Percentiles rank a stretch among this genome's conserved stretches.
Evolutionary conservation across 1,140 invertebrate species (phyloP).

Genomic region (Drosophila truncata): DNA sequence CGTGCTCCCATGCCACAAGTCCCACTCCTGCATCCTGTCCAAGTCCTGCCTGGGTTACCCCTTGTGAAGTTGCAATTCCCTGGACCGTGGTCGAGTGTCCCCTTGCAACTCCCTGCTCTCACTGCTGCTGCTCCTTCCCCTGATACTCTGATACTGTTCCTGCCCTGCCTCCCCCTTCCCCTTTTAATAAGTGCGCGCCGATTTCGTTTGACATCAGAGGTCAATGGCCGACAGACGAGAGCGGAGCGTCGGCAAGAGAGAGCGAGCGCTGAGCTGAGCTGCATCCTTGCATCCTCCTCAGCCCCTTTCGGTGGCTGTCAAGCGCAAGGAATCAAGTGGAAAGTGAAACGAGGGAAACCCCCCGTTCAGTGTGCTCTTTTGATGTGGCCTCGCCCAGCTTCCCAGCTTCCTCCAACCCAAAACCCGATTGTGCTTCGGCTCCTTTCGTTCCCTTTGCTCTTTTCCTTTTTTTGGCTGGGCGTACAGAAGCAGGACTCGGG

Average conservation of each 20-base stretch:
- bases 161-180: constrained; percentile 18
- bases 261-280: constrained; percentile 3
- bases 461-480: constrained; percentile 64
- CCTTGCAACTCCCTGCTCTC: background rate
- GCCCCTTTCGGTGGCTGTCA: constrained; percentile 59
- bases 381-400: constrained; percentile 72
- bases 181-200: constrained; percentile 77
- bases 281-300: constrained; percentile 53
- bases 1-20: background rate
- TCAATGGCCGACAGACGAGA: constrained; percentile 68
- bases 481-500: constrained; percentile 64
- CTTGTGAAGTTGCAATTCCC: constrained; percentile 29
- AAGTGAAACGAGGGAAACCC: constrained; percentile 70
- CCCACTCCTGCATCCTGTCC: background rate
- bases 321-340: constrained; percentile 82
- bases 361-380: constrained; percentile 62
- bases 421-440: constrained; percentile 22
- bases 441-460: constrained; percentile 51
- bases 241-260: constrained; percentile 49
- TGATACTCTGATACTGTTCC: background rate
- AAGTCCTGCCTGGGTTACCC: background rate
- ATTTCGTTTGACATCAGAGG: constrained; percentile 83
- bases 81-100: constrained; percentile 74
- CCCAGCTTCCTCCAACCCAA: constrained; percentile 25
- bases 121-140: background rate